Conservation (phyloP, 37 sponge, comb jelly and placozoan genomes). For the Beroe forskalii region DNA sequence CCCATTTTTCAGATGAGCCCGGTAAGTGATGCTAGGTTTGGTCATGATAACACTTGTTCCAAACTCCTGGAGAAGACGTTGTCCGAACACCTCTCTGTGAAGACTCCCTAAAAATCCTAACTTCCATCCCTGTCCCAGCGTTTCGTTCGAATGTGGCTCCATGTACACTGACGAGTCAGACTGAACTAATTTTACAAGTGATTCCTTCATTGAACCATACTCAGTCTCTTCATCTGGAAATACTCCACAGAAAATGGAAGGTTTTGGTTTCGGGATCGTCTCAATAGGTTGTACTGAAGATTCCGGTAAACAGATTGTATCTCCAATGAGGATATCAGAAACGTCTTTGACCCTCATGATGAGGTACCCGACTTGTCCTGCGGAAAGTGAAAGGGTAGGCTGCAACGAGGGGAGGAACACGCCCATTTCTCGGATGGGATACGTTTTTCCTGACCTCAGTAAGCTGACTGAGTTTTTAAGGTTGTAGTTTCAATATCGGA, state of each 20-base stretch:
- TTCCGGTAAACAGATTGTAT: slow-evolving; percentile 78
- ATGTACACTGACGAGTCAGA: slow-evolving; percentile 42
- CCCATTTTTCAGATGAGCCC: slow-evolving; percentile 70
- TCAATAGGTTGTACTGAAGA: slow-evolving; percentile 67
- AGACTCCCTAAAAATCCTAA: slow-evolving; percentile 91
- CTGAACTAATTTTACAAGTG: not conserved
- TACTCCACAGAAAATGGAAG: slow-evolving; percentile 66
- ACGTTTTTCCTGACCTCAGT: slow-evolving; percentile 34
- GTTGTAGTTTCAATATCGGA: too few species aligned
- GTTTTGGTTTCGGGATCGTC: slow-evolving; percentile 42
- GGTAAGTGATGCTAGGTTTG: slow-evolving; percentile 84
- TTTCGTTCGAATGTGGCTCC: not conserved
- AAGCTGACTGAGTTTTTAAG: too few species aligned
- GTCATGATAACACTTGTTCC: slow-evolving; percentile 84
- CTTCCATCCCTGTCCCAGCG: slow-evolving; percentile 91
- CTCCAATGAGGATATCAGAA: slow-evolving; percentile 85
- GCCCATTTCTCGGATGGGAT: slow-evolving; percentile 27
- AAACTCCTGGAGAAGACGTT: slow-evolving; percentile 84
- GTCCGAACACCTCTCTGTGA: slow-evolving; percentile 94
- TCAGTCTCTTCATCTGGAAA: slow-evolving; percentile 81
- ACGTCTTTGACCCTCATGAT: slow-evolving; percentile 78
- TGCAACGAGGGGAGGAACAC: not conserved
- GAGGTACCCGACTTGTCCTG: slow-evolving; percentile 93
- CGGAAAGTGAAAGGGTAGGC: not conserved
- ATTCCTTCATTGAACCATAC: slow-evolving; percentile 49